These are phyloP conservation scores for Cetonia aurata DNA, from an alignment of 2,888 invertebrate genomes.

Conservation along the genomic window DNA sequence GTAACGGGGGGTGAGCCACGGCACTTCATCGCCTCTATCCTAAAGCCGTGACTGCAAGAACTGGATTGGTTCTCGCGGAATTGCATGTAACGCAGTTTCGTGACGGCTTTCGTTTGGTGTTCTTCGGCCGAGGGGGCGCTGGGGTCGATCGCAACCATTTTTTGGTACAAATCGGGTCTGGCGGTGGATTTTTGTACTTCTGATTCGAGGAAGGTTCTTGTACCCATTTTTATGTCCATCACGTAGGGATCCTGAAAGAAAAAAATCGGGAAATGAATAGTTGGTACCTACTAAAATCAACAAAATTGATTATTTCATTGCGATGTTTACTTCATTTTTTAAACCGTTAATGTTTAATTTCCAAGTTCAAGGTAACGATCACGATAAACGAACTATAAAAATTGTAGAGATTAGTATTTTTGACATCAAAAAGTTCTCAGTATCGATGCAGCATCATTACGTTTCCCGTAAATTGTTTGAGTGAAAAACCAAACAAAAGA, in stretches of 20 bases:
- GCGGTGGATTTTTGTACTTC: constrained; percentile 92
- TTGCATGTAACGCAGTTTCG: constrained; percentile 97
- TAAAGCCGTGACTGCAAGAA: constrained; percentile 91
- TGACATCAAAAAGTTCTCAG: too few relatives aligned
- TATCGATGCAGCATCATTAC: too few relatives aligned
- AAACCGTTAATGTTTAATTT: too few relatives aligned
- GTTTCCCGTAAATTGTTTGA: too few relatives aligned
- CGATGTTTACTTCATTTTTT: too few relatives aligned
- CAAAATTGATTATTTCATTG: too few relatives aligned
- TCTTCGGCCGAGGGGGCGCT: constrained; percentile 88
- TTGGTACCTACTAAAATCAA: too few relatives aligned
- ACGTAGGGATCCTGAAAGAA: constrained; percentile 83
- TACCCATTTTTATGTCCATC: constrained; percentile 98
- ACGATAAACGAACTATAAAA: too few relatives aligned
- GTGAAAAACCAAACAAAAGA: too few relatives aligned
- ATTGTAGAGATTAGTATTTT: too few relatives aligned
- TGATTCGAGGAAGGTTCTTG: constrained; percentile 93
- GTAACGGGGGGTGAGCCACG: constrained; percentile 86
- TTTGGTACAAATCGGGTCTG: constrained; percentile 90
- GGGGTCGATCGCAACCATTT: constrained; percentile 94
- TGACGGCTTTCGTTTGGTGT: constrained; percentile 84
- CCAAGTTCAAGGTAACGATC: too few relatives aligned
- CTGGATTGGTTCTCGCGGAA: constrained; percentile 95
- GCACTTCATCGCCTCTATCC: constrained; percentile 95
- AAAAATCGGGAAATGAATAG: constrained; percentile 40